Evolutionary conservation across 2,797 vertebrate species (phyloP), one percentile per base, ranked within the genome.

Genomic region (Margarornis squamiger): DNA sequence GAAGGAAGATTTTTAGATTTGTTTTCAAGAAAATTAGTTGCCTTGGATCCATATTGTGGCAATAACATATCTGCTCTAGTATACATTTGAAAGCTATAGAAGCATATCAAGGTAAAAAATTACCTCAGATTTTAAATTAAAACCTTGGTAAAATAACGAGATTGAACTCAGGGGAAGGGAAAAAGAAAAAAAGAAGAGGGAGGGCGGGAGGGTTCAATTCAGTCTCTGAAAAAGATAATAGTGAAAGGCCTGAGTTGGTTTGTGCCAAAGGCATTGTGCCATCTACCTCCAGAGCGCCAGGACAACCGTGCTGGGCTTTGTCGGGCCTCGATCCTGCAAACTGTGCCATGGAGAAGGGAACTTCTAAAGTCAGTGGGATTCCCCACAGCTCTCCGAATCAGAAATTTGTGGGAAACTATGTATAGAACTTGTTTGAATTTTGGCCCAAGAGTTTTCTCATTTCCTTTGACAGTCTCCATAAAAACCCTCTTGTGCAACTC

Each of bases 321-420:
- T 24, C 7, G 5, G 78, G 86, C 88, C 73, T 63, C 70, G 76
- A 8, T 84, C 83, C 73, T 29, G 34, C 86, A 92, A 86, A 90
- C 70, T 75, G 68, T 75, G 75, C 0, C 0, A 84, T 23, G 59
- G n/a, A 84, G 29, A 86, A 86, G 88, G 90, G 92, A 95, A 88
- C 88, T 92, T 97, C 94, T 93, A 20, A 86, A 97, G 94, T 88
- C 93, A 93, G 88, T 93, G 96, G 96, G 96, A 97, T 96, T 97
- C 95, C 96, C 96, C 86, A 87, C 80, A 92, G 86, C 90, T 93
- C 84, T 71, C 86, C 65, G 86, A 78, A 82, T 88, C 88, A 94
- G 86, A 95, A 93, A 87, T 85, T 76, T 93, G 88, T 95, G 96
- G 94, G 94, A 94, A 97, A 94, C 94, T 94, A 87, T 95, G 94